Base-by-base conservation (phyloP, 2,888 invertebrate species). In the Merodon equestris region DNA sequence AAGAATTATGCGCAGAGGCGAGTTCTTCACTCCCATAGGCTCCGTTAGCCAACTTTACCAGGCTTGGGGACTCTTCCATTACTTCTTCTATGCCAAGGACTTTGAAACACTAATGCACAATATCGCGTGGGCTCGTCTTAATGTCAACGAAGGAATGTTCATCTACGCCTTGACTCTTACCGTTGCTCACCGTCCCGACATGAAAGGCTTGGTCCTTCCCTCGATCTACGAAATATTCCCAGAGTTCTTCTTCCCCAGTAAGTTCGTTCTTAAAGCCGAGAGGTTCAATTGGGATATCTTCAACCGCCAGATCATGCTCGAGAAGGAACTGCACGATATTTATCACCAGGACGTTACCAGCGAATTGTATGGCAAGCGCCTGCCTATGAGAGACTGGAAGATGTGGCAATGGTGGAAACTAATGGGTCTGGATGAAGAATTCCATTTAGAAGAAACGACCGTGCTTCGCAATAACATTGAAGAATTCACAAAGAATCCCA, bases 221-320 rank as follows among this genome's bases (percentile, higher is more conserved):
- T 92, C 94, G 54, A 90, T 92, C 63, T 93, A 94, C 84, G 95
- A 95, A 88, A 90, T 94, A 77, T 91, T 92, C 86, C 95, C 95
- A 0, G 91, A 93, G 82, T 91, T 91, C 88, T 94, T 93, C 90
- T 91, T 93, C 86, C 93, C 92, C 85, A 90, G 91, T 66, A 92
- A 93, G 84, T 90, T 93, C 73, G 91, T 95, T 86, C 90, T 91
- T 47, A 90, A 92, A 71, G 93, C 93, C 3, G 91, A 93, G 83
- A 85, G 89, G 75, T 88, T 84, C 91, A 91, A 85, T 89, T 92
- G 81, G 89, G 91, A 84, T 89, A 83, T 84, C 68, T 86, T 82
- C 83, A 82, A 67, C 63, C 90, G 89, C 86, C 90, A 58, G 88
- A 91, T 38, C 88, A 90, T 83, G 85, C 85, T 85, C 54, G 85